Conservation (phyloP, 1,140 invertebrate species). For the Magallana ariakensis region DNA sequence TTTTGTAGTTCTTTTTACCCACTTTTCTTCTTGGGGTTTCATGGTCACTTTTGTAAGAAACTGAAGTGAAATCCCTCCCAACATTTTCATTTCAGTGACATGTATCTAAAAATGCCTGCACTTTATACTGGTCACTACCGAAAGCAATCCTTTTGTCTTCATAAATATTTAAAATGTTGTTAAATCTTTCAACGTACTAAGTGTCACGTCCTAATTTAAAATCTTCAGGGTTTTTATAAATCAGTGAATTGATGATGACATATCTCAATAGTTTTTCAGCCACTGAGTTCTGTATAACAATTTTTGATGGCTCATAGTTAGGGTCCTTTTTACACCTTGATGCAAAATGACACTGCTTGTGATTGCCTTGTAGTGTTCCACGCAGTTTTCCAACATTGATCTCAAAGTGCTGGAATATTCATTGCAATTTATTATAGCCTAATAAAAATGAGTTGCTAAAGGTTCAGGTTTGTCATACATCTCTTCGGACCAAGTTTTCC, state of each 20-base stretch:
- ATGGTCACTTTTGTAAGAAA: slow-evolving; percentile 2
- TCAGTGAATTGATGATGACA: slow-evolving; percentile 7
- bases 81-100: slow-evolving; percentile 51
- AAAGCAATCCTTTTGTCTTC: slow-evolving; percentile 44
- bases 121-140: slow-evolving; percentile 39
- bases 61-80: slow-evolving; percentile 31
- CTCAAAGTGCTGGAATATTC: neutral
- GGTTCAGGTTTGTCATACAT: slow-evolving; percentile 35
- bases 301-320: slow-evolving; percentile 44
- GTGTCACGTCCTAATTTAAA: neutral
- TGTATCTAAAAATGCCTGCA: neutral
- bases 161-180: slow-evolving; percentile 42
- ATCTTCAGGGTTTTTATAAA: slow-evolving; percentile 29
- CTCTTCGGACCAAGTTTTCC: neutral
- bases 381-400: neutral
- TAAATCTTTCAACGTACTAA: neutral
- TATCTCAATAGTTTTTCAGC: neutral
- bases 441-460: slow-evolving; percentile 33
- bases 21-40: no score
- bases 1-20: no score
- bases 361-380: neutral
- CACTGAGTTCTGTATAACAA: slow-evolving; percentile 8
- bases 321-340: slow-evolving; percentile 40
- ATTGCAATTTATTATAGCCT: slow-evolving; percentile 12
- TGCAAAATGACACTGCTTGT: neutral